These are phyloP conservation scores for Corythornis madagascariensis DNA, from an alignment of 2,113 vertebrate species.

Conservation along the genomic window DNA sequence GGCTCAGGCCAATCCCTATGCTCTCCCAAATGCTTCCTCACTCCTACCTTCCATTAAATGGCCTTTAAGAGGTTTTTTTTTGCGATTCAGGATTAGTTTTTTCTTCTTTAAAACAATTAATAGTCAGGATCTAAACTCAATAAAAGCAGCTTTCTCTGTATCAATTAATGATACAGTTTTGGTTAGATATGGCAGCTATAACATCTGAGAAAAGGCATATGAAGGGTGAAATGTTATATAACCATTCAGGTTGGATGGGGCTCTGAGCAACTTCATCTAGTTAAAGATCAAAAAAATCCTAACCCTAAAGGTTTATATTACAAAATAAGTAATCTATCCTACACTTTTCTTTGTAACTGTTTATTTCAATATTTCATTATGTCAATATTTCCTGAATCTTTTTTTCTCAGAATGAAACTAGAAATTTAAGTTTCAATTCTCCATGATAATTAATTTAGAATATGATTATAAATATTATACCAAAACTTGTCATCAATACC, in stretches of 20 bases:
- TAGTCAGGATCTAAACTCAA: background rate
- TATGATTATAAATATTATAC: background rate
- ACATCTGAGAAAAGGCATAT: background rate
- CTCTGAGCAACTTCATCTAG: background rate
- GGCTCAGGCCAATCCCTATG: background rate
- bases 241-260: background rate
- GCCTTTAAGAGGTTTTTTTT: background rate
- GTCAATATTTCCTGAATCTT: background rate
- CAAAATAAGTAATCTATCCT: background rate
- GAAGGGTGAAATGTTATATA: background rate
- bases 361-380: background rate
- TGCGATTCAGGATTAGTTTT: background rate
- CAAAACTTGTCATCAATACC: background rate
- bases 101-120: background rate
- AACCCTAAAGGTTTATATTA: background rate
- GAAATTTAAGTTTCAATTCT: background rate
- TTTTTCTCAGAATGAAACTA: background rate
- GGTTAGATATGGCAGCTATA: background rate
- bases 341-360: background rate
- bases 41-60: background rate
- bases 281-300: background rate
- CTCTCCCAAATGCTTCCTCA: background rate
- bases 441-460: background rate
- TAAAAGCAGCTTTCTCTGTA: background rate
- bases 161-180: background rate